phyloP scores from a whole-genome alignment of 2,113 vertebrate genomes.

The Pipra filicauda region DNA sequence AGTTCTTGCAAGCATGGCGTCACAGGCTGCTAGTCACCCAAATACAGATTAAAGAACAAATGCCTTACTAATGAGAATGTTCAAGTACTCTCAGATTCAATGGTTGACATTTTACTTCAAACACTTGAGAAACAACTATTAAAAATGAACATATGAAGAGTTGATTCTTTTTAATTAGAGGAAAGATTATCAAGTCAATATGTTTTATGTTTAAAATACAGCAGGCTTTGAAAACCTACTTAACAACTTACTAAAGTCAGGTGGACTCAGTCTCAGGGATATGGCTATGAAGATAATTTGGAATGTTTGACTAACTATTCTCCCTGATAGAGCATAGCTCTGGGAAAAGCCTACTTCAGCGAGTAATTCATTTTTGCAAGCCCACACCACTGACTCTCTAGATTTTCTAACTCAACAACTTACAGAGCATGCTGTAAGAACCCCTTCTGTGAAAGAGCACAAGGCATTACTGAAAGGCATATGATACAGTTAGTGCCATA shows the following conservation, averaged over 20 bases:
- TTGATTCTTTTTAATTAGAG: not conserved
- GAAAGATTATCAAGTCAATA: not conserved
- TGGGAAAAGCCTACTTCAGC: not conserved
- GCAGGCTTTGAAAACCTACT: not conserved
- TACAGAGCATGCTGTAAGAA: not conserved
- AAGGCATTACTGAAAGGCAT: not conserved
- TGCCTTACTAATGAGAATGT: not conserved
- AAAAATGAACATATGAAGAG: not conserved
- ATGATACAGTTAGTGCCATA: not conserved
- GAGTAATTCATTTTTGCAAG: not conserved
- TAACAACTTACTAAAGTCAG: not conserved
- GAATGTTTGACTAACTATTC: not conserved
- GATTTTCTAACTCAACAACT: not conserved
- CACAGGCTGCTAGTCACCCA: not conserved
- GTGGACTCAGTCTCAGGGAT: not conserved
- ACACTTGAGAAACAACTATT: not conserved
- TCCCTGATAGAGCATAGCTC: not conserved
- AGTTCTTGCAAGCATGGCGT: not conserved
- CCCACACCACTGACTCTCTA: not conserved
- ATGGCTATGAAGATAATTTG: not conserved
- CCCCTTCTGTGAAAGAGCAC: not conserved
- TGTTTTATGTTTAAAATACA: not conserved
- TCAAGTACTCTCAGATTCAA: not conserved
- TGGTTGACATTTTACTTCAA: not conserved
- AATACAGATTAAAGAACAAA: conserved; percentile 4